These are phyloP conservation scores for Oreocharis arfaki DNA, from an alignment of 2,113 vertebrate genomes.

Conservation along the genomic window DNA sequence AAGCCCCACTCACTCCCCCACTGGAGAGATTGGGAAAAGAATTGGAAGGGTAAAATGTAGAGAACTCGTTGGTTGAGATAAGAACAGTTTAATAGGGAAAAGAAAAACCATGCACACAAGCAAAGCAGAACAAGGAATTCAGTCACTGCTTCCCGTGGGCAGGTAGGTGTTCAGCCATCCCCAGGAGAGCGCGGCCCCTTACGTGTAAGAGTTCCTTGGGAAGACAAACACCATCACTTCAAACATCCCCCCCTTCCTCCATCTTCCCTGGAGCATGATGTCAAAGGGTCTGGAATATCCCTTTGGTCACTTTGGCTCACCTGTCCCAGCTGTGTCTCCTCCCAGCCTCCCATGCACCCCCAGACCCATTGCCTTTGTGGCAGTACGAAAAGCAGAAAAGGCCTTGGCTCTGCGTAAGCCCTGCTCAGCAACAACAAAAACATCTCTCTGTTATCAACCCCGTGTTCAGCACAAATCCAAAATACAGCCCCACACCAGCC, in stretches of 20 bases:
- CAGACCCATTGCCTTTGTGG: background rate
- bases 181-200: fast-evolving
- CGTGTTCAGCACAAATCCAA: background rate
- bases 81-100: background rate
- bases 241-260: fast-evolving
- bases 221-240: background rate
- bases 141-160: background rate
- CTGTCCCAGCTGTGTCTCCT: background rate
- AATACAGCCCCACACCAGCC: fast-evolving
- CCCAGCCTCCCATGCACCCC: background rate
- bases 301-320: background rate
- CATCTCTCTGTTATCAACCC: background rate
- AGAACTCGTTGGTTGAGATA: background rate
- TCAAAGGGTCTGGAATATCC: background rate
- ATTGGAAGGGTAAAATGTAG: background rate
- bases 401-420: background rate
- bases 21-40: background rate
- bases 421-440: background rate
- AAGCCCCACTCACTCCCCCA: background rate
- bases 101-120: background rate
- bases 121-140: background rate
- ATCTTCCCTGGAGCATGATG: background rate
- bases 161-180: background rate
- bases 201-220: fast-evolving
- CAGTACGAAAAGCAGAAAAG: background rate